A percentile compares a stretch with the other conserved stretches of the same genome.
Evolutionary conservation across 2,113 vertebrate species (phyloP).

Genomic region (Callithrix jacchus): DNA sequence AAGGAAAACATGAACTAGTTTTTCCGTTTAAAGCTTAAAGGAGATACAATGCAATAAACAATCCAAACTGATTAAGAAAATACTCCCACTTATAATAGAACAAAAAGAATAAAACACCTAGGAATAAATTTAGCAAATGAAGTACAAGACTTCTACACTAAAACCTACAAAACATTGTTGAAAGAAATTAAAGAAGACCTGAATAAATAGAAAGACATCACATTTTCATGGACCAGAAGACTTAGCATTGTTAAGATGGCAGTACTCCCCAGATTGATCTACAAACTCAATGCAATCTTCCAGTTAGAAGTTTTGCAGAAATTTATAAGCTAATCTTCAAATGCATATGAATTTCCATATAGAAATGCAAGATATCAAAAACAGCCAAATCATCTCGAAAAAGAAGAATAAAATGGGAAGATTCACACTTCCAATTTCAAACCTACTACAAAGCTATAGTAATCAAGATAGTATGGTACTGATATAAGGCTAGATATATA

Average conservation of each 20-base stretch:
- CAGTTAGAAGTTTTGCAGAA: not conserved
- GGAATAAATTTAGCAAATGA: not conserved
- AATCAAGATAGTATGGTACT: not conserved
- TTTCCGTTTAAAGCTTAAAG: slow-evolving; percentile 8
- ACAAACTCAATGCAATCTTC: not conserved
- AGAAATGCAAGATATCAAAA: not conserved
- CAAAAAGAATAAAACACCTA: not conserved
- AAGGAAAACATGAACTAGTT: not conserved
- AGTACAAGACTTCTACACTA: not conserved
- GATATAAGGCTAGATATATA: not conserved
- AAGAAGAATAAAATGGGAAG: not conserved
- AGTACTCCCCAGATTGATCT: not conserved
- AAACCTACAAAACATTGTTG: not conserved
- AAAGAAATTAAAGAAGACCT: not conserved
- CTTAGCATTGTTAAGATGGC: not conserved
- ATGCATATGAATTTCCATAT: not conserved
- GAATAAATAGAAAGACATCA: not conserved
- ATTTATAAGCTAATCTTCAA: not conserved
- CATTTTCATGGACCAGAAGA: not conserved
- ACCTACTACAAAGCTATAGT: not conserved
- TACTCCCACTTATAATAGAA: not conserved
- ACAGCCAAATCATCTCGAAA: not conserved
- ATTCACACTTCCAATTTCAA: not conserved
- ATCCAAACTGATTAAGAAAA: not conserved
- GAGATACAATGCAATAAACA: not conserved